A percentile compares a stretch with the other conserved stretches of the same genome.
phyloP scores from a whole-genome alignment of 2,888 invertebrate genomes.

The Oscheius onirici region DNA sequence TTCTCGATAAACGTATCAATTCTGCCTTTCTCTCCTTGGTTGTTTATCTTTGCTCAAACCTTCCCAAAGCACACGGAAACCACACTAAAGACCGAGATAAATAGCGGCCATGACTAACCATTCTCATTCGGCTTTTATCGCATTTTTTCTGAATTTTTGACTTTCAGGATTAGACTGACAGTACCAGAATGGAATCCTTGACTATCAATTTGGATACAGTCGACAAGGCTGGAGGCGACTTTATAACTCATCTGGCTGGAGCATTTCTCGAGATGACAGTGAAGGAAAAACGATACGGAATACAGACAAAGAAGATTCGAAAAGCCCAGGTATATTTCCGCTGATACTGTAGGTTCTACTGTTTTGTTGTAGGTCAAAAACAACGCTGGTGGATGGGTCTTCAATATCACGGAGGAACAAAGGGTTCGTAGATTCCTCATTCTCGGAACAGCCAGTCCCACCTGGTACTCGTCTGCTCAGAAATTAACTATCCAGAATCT shows the following conservation, averaged over 20 bases:
- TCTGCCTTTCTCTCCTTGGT: background rate
- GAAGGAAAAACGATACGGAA: slow-evolving; percentile 21
- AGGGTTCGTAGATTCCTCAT: slow-evolving; percentile 72
- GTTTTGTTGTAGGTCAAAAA: slow-evolving; percentile 59
- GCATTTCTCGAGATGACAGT: slow-evolving; percentile 8
- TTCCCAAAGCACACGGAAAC: background rate
- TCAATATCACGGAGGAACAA: slow-evolving; percentile 69
- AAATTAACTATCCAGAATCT: slow-evolving; percentile 71
- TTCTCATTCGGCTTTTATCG: background rate
- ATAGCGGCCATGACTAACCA: background rate
- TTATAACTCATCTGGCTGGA: slow-evolving; percentile 11
- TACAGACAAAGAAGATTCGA: slow-evolving; percentile 55
- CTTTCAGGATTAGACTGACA: no score
- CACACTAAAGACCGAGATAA: background rate
- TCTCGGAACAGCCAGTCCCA: slow-evolving; percentile 71
- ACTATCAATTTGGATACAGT: no score
- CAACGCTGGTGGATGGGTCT: slow-evolving; percentile 71
- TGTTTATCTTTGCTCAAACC: background rate
- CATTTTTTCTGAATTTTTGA: no score
- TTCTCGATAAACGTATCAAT: background rate
- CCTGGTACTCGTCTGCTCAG: slow-evolving; percentile 68
- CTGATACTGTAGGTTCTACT: background rate
- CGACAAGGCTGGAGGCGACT: background rate
- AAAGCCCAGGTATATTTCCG: slow-evolving; percentile 50
- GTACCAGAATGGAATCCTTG: no score